These are phyloP conservation scores for Ophion slaviceki DNA, from an alignment of 2,888 invertebrate genomes.

Conservation along the genomic window DNA sequence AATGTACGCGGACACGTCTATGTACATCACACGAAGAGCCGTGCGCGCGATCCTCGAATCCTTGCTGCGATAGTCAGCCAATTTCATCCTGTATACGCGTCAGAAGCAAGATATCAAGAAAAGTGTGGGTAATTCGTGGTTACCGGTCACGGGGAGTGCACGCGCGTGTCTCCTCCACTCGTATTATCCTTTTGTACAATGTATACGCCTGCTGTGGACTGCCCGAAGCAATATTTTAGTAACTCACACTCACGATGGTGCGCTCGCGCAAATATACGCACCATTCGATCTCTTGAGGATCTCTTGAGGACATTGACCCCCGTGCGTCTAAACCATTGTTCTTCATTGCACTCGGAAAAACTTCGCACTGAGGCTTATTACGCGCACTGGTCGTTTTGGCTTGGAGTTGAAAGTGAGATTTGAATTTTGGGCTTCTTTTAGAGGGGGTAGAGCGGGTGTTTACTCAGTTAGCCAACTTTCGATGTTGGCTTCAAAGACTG, in stretches of 20 bases:
- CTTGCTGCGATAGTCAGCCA: constrained; percentile 17
- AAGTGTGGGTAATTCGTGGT: constrained; percentile 74
- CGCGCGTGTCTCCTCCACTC: constrained; percentile 50
- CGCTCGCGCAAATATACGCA: constrained; percentile 2
- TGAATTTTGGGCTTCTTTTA: too few relatives aligned
- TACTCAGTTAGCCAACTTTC: too few relatives aligned
- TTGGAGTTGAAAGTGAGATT: too few relatives aligned
- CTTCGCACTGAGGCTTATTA: too few relatives aligned
- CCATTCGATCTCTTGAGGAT: neutral
- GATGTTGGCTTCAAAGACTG: too few relatives aligned
- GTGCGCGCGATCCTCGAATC: constrained; percentile 30
- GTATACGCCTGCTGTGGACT: constrained; percentile 34
- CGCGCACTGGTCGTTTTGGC: too few relatives aligned
- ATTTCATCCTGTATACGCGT: constrained; percentile 44
- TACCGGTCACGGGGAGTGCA: constrained; percentile 53
- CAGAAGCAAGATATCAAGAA: constrained; percentile 75
- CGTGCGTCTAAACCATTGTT: too few relatives aligned
- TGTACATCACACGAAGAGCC: constrained; percentile 20
- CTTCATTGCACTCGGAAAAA: too few relatives aligned
- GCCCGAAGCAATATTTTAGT: constrained; percentile 56
- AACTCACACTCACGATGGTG: constrained; percentile 26
- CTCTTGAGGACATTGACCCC: too few relatives aligned
- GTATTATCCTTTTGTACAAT: constrained; percentile 60
- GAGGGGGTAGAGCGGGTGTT: too few relatives aligned
- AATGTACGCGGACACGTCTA: constrained; percentile 29